Evolutionary conservation across 1,140 invertebrate species (phyloP), one percentile per base, ranked within the genome.

Genomic region (Zaprionus ornatus): DNA sequence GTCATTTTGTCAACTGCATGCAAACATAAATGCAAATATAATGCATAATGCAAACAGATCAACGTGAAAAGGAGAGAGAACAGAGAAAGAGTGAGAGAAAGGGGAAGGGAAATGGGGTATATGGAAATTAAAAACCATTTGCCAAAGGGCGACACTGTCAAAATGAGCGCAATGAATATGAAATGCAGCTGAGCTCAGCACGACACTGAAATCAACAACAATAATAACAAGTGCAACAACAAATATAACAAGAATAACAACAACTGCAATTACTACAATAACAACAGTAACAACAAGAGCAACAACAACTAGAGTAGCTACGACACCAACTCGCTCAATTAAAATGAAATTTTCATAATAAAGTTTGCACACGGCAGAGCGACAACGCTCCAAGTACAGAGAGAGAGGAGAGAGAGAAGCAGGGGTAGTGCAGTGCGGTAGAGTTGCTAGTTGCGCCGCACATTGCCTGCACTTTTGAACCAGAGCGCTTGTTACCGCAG

Each of bases 301-400:
- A 54, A 54, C 59, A 67, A 66, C 61, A 63, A 71, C 61, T 42
- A 56, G 27, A 60, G 48, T 55, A 54, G 27, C 50, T 65, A 48
- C 63, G 48, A 65, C 52, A 67, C 40, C 59, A 62, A 69, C 66
- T 62, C 74, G 64, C 68, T 77, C 84, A 87, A 88, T 87, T 87
- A 88, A 87, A 88, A 87, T 87, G 77, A 74, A 88, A 87, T 87
- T 87, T 87, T 88, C 85, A 87, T 87, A 88, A 87, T 87, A 74
- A 87, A 79, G 68, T 88, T 80, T 69, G 50, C 42, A 71, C 50
- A 7, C 57, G 67, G 55, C 59, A 37, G 27, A 52, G 40, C 57
- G 67, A 42, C 59, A 37, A 23, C 29, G 40, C 40, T 7, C n/a
- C n/a, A n/a, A 45, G 40, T 17, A 9, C n/a, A 17, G n/a, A 2